A percentile compares a stretch with the other conserved stretches of the same genome.
Evolutionary conservation across 2,797 vertebrate genomes (phyloP).

Genomic region (Typhlichthys eigenmanni): DNA sequence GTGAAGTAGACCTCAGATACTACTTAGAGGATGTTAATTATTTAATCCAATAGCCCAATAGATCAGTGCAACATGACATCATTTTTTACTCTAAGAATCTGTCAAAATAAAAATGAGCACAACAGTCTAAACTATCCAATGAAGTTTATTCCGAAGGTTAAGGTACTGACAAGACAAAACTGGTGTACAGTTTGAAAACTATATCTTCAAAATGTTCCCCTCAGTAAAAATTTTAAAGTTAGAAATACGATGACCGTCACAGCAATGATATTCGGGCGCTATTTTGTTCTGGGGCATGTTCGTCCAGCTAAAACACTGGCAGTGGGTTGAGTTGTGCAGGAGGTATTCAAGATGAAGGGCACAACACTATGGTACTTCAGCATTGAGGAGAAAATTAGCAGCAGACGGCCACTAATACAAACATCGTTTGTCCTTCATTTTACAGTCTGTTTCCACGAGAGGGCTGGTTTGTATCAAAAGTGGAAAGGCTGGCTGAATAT

Average conservation of each 20-base stretch:
- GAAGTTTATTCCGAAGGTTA: slow-evolving; percentile 63
- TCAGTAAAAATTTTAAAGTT: slow-evolving; percentile 46
- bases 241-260: slow-evolving; percentile 59
- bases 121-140: slow-evolving; percentile 25
- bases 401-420: slow-evolving; percentile 10
- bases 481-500: background rate
- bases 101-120: background rate
- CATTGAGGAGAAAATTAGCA: slow-evolving; percentile 15
- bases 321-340: slow-evolving; percentile 26
- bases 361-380: slow-evolving; percentile 19
- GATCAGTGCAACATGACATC: too few relatives aligned
- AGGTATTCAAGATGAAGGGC: slow-evolving; percentile 13
- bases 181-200: slow-evolving; percentile 48
- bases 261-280: slow-evolving; percentile 53
- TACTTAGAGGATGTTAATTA: too few relatives aligned
- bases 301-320: slow-evolving; percentile 41
- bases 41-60: too few relatives aligned
- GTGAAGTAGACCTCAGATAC: too few relatives aligned
- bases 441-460: slow-evolving; percentile 16
- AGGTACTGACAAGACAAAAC: slow-evolving; percentile 61
- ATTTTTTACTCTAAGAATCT: too few relatives aligned
- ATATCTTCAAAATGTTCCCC: slow-evolving; percentile 29
- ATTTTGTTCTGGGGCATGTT: background rate
- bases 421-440: slow-evolving; percentile 14
- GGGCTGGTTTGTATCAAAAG: background rate